phyloP scores from a whole-genome alignment of 2,888 invertebrate genomes.

The Diarsia dahlii region DNA sequence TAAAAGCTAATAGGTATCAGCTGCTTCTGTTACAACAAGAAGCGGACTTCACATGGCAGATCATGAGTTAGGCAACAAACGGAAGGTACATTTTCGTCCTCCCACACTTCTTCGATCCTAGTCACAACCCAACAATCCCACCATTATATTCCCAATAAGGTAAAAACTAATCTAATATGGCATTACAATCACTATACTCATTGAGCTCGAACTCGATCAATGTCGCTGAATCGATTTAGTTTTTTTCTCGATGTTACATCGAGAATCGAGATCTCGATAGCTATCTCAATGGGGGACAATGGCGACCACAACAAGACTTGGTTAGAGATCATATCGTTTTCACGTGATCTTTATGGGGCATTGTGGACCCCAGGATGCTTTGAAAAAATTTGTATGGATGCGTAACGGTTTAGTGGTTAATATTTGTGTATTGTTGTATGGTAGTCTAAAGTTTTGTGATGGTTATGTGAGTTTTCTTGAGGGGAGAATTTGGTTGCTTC shows the following conservation, averaged over 20 bases:
- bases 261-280: conserved; percentile 79
- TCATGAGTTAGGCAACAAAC: not conserved
- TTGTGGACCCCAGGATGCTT: conserved; percentile 82
- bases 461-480: conserved; percentile 43
- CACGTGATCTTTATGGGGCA: conserved; percentile 81
- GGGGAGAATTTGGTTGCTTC: conserved; percentile 7
- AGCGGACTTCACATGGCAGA: not conserved
- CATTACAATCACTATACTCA: conserved; percentile 62
- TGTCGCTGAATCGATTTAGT: conserved; percentile 77
- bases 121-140: conserved; percentile 41
- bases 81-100: conserved; percentile 1
- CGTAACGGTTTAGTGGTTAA: conserved; percentile 73
- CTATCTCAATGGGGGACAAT: conserved; percentile 81
- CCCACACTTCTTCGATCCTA: conserved; percentile 1
- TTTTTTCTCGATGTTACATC: conserved; percentile 76
- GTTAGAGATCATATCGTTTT: conserved; percentile 84
- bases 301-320: conserved; percentile 80
- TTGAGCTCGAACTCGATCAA: conserved; percentile 69
- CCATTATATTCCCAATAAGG: conserved; percentile 62
- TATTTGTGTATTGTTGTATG: conserved; percentile 62
- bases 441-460: conserved; percentile 45
- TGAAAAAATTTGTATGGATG: conserved; percentile 75
- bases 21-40: not conserved
- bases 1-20: not conserved
- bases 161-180: conserved; percentile 64